Base-by-base conservation (phyloP, 2,797 vertebrate species). In the Amblyopsis hoosieri region DNA sequence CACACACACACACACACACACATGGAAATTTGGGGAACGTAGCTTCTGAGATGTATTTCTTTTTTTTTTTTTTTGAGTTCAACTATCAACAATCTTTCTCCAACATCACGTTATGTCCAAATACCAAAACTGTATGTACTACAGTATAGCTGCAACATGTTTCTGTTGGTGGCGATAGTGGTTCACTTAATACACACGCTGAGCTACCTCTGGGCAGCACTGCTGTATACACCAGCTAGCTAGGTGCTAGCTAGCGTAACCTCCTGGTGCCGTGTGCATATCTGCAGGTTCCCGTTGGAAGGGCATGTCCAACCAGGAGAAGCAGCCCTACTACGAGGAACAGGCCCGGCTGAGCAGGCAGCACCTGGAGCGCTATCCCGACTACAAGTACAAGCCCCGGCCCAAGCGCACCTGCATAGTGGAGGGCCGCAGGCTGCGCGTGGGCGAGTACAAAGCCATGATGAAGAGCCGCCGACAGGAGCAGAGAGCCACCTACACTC, bases 371-470 rank as follows among this genome's bases (percentile, higher is more conserved):
- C 96, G 96, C 15, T 99, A 99, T 74, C 97, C 97, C 0, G 96
- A 99, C 78, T 99, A 99, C 78, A 99, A 99, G 74, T 99, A 99
- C 92, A 99, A 99, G 23, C 97, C 97, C 0, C 89, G 97, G 42
- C 97, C 97, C 65, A 99, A 99, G 67, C 93, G 97, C 46, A 99
- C 97, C n/a, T 99, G 97, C 90, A 98, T 99, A 0, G 96, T 98
- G 85, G 97, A 98, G 87, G 97, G 97, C 1, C 93, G 96, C 54
- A 77, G 97, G 64, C 93, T 99, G 58, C 89, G 97, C 0, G 97
- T 99, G 57, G 97, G 97, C 14, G 97, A 99, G 85, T 99, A 99
- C 93, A 99, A 99, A 83, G 97, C 97, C 53, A 93, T 99, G 93
- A 99, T 99, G 97, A 93, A 97, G 91, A 98, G 91, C 67, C 90